Percentiles rank a stretch among this genome's conserved stretches.
These are phyloP conservation scores for Cantharis lateralis DNA, from an alignment of 2,888 invertebrate species.

Conservation along the genomic window DNA sequence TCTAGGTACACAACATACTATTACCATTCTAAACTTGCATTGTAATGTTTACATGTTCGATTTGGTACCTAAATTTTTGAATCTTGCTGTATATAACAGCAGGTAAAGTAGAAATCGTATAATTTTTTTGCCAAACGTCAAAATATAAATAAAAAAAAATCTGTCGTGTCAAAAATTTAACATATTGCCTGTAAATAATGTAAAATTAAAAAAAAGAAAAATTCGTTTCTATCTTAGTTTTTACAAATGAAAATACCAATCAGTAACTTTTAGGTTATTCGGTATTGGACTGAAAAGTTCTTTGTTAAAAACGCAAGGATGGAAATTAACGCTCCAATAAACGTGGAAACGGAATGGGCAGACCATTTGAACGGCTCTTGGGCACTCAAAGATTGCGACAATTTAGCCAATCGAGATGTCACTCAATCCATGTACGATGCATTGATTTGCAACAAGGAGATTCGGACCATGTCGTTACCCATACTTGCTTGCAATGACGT, in stretches of 20 bases:
- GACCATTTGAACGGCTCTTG: slow-evolving; percentile 64
- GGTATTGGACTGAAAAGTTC: not conserved
- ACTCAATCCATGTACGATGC: slow-evolving; percentile 60
- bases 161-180: not conserved
- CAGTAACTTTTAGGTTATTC: not conserved
- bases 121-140: not conserved
- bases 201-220: not conserved
- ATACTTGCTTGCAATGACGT: slow-evolving; percentile 49
- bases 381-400: slow-evolving; percentile 63
- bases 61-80: not conserved
- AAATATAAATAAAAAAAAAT: not conserved
- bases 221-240: not conserved
- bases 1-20: too few species aligned
- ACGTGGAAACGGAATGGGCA: slow-evolving; percentile 51
- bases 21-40: too few species aligned
- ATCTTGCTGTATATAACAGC: not conserved
- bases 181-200: not conserved
- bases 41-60: too few species aligned
- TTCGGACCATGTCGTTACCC: slow-evolving; percentile 49
- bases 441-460: slow-evolving; percentile 60
- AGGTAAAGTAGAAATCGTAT: not conserved
- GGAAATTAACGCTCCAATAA: slow-evolving; percentile 17
- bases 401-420: slow-evolving; percentile 59
- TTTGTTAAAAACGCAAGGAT: not conserved
- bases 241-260: not conserved